Evolutionary conservation across 2,797 vertebrate species (phyloP).

Genomic region (Petrocephalus sullivani): DNA sequence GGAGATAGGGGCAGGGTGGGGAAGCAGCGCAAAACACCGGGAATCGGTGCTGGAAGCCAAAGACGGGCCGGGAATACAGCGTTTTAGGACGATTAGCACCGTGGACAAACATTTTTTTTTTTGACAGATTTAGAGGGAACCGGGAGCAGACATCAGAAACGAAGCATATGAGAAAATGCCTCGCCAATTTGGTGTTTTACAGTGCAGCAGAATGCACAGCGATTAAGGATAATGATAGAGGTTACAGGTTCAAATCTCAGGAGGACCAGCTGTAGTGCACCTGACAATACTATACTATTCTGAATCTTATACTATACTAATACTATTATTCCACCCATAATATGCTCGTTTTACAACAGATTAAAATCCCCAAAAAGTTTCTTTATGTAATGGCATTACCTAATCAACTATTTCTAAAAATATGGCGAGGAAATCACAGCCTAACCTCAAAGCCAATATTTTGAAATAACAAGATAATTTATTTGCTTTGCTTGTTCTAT

Average conservation of each 20-base stretch:
- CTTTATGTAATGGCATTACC: neutral
- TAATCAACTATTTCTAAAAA: neutral
- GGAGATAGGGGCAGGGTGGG: neutral
- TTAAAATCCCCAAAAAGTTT: neutral
- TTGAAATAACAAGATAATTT: neutral
- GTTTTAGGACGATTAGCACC: constrained; percentile 8
- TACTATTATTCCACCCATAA: neutral
- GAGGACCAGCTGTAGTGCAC: neutral
- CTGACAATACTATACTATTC: neutral
- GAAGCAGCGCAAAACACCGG: neutral
- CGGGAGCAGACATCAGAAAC: neutral
- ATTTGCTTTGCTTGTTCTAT: neutral
- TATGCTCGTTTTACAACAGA: neutral
- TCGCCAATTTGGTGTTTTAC: neutral
- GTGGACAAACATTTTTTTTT: neutral
- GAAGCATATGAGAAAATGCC: neutral
- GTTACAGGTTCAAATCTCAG: constrained; percentile 6
- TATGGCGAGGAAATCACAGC: neutral
- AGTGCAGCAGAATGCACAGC: neutral
- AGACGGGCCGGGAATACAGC: neutral
- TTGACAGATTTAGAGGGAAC: neutral
- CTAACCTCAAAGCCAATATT: neutral
- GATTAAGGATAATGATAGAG: neutral
- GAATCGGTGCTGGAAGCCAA: neutral
- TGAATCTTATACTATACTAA: too few species aligned